Evolutionary conservation across 2,888 invertebrate species (phyloP), one percentile per base, ranked within the genome.

Genomic region (Acanthococcus lagerstroemiae): DNA sequence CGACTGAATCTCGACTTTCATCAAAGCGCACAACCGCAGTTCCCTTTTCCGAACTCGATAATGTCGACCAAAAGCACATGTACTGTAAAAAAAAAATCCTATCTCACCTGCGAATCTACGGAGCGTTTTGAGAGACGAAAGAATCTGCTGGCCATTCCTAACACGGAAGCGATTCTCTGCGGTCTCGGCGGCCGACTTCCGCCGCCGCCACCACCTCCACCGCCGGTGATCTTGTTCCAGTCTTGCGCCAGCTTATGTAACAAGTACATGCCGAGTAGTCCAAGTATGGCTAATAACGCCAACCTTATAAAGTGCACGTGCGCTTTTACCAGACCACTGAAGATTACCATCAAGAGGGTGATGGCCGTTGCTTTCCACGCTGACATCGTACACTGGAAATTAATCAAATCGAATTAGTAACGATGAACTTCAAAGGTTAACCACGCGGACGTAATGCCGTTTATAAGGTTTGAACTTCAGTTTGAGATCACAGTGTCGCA

Each of bases 181-280:
- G 52, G 52, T 52, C 52, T 52, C 69, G 45, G 74, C 74, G 55
- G 74, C 73, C 9, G 72, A 74, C 58, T 73, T 74, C 55, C 45
- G 46, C 67, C 55, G 66, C 55, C 45, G 65, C 56, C 50, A 44
- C 50, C 27, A 45, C 68, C 30, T 61, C 67, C 9, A 61, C 67
- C 24, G 55, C 54, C 55, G 26, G 66, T 46, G 66, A 77, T 77
- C 67, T 74, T 74, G 68, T 74, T 74, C 71, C 75, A 78, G 70
- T 79, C 78, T 70, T 77, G 75, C 3, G 78, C 78, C 45, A 79
- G 72, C 46, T 74, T 74, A 73, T 79, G 78, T 37, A 79, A 71
- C 76, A 79, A 75, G 76, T 77, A 80, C 68, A 80, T 70, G 12
- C 79, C 79, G 15, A 75, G 76, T 60, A 80, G 72, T 15, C 79